Base-by-base conservation (phyloP, 2,888 invertebrate species). In the Norana najaformis region DNA sequence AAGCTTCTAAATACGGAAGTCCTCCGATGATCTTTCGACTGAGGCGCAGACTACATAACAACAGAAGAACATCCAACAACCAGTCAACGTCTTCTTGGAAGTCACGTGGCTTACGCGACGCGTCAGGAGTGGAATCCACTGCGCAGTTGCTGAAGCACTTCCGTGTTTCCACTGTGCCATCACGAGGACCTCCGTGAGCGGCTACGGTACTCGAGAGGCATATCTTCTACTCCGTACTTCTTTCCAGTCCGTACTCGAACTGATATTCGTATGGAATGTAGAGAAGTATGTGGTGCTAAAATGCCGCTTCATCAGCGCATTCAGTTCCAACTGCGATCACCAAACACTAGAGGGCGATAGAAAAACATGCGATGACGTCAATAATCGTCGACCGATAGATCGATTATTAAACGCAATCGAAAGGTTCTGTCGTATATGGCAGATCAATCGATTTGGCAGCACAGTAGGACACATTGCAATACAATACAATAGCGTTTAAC, bases 191-290 rank as follows among this genome's bases (percentile, higher is more conserved):
- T 47, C 18, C 8, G 47, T 47, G 47, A 47, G 14, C 47, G 47
- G 18, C 47, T 18, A 18, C 47, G 3, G 4, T 69, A 47, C 2
- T 6, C 23, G 11, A 69, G 69, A 69, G 69, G 69, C 69, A n/a
- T n/a, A n/a, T 69, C 69, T 69, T 69, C 30, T 69, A n/a, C 88
- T 41, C 89, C 89, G 82, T 89, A 36, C 88, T 90, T 91, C 85
- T 88, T 89, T 91, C 34, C 82, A 38, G 34, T 41, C 90, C 90
- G 89, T 90, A 90, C 89, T 90, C 30, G 85, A 38, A 47, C 39
- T 69, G 41, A 35, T 83, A 90, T 35, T n/a, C 47, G 83, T 90
- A 90, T 90, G 90, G 90, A 90, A 90, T 90, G 90, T 90, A 90
- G 83, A 90, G 90, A 90, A 90, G 90, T 90, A 90, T 88, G 90